A percentile compares a stretch with the other conserved stretches of the same genome.
phyloP scores from a whole-genome alignment of 92 coral and sea anemone species.

The Epizoanthus scotinus region DNA sequence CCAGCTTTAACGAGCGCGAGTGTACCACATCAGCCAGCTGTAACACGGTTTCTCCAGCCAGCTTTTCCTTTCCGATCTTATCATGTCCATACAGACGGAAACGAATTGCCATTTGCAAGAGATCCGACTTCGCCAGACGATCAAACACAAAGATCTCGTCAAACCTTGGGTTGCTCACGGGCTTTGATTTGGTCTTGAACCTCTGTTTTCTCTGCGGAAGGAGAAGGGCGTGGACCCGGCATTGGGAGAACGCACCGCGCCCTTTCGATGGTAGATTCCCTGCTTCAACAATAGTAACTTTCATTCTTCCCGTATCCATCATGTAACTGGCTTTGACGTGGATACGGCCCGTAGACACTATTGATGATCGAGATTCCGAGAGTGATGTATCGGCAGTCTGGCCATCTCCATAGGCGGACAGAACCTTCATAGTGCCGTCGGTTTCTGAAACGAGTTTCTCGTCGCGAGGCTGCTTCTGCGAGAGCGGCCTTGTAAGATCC shows the following conservation, averaged over 20 bases:
- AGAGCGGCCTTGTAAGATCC: constrained; percentile 13
- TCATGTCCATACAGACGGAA: constrained; percentile 84
- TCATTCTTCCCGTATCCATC: constrained; percentile 71
- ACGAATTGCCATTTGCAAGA: constrained; percentile 82
- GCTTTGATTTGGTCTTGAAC: constrained; percentile 79
- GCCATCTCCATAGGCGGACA: constrained; percentile 71
- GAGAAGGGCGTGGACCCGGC: constrained; percentile 76
- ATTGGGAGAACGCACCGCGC: constrained; percentile 87
- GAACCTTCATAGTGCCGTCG: constrained; percentile 46
- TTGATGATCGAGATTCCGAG: constrained; percentile 13
- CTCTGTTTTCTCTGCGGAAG: constrained; percentile 87
- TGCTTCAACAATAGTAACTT: constrained; percentile 76
- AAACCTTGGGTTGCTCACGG: constrained; percentile 78
- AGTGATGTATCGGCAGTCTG: constrained; percentile 53
- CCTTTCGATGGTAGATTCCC: constrained; percentile 81
- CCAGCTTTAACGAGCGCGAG: constrained; percentile 61
- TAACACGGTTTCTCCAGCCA: constrained; percentile 75
- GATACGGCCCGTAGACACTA: constrained; percentile 62
- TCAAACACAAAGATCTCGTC: constrained; percentile 92
- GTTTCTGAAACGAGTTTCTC: constrained; percentile 40
- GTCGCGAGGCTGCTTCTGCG: constrained; percentile 25
- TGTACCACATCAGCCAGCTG: constrained; percentile 94
- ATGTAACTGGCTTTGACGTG: constrained; percentile 64
- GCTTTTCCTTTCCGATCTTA: constrained; percentile 81
- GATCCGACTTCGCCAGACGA: constrained; percentile 79